Percentiles rank a stretch among this genome's conserved stretches.
Conservation (phyloP, 2,113 vertebrate species). For the Nothoprocta pentlandii region DNA sequence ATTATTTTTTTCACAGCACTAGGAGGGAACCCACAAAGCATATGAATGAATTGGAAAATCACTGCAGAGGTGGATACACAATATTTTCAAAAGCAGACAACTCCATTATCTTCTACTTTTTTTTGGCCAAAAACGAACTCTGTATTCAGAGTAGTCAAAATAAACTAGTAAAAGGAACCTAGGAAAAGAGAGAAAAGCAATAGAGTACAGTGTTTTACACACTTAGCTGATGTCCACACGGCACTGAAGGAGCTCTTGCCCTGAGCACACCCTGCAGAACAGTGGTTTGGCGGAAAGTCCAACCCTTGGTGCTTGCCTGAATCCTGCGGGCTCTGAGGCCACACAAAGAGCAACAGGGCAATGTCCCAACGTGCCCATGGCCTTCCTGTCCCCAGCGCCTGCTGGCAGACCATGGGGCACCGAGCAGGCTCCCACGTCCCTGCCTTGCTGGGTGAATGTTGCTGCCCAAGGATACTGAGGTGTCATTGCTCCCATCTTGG, state of each 20-base stretch:
- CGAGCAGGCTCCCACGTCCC: rapidly evolving
- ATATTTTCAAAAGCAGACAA: neutral
- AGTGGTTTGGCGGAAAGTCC: neutral
- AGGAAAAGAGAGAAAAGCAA: neutral
- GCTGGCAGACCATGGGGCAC: rapidly evolving
- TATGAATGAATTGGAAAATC: slow-evolving; percentile 40
- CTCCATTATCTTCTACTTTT: neutral
- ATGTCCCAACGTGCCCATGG: neutral
- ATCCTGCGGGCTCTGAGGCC: neutral
- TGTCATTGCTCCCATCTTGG: rapidly evolving
- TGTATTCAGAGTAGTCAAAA: neutral
- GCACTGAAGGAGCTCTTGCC: neutral
- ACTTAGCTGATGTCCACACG: neutral
- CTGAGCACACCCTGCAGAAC: rapidly evolving
- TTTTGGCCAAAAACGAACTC: neutral
- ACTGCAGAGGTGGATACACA: neutral
- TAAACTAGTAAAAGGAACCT: neutral
- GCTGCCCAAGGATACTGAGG: rapidly evolving
- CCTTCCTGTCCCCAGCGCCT: neutral
- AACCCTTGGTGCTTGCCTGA: rapidly evolving
- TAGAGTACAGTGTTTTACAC: neutral
- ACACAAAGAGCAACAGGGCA: rapidly evolving
- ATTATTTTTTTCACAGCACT: slow-evolving; percentile 1
- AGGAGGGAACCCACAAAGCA: neutral
- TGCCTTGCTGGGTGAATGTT: rapidly evolving